Evolutionary conservation across 2,888 invertebrate species (phyloP).

Genomic region (Habrosyne pyritoides): DNA sequence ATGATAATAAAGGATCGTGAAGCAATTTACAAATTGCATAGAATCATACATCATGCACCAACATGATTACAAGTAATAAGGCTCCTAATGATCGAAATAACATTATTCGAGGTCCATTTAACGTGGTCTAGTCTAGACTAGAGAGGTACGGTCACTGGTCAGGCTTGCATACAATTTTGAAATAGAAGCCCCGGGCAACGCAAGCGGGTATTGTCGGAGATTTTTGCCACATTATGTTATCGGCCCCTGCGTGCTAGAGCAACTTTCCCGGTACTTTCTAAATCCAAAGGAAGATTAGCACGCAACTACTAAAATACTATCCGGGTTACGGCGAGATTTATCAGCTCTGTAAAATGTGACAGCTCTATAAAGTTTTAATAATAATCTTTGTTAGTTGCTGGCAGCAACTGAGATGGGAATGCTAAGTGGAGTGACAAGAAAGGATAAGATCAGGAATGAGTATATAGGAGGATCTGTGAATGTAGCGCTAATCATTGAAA

Average conservation of each 20-base stretch:
- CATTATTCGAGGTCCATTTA: background rate
- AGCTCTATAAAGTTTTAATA: conserved; percentile 3
- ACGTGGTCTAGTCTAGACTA: background rate
- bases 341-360: conserved; percentile 26
- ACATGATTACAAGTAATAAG: conserved; percentile 3
- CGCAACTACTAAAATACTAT: conserved; percentile 38
- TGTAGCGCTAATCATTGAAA: no score
- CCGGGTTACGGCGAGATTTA: conserved; percentile 36
- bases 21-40: conserved; percentile 1
- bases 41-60: conserved; percentile 1
- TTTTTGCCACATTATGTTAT: conserved; percentile 71
- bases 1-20: background rate
- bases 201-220: conserved; percentile 55
- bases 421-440: no score
- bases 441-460: no score
- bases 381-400: background rate
- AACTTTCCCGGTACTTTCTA: conserved; percentile 72
- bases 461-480: no score
- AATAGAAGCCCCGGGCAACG: conserved; percentile 45
- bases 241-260: conserved; percentile 45
- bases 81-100: background rate
- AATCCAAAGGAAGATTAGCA: conserved; percentile 67
- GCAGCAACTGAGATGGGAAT: no score
- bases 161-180: conserved; percentile 30
- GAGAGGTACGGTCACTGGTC: background rate